Evolutionary conservation across 2,797 vertebrate genomes (phyloP), one percentile per base, ranked within the genome.

Genomic region (Lagorchestes hirsutus): DNA sequence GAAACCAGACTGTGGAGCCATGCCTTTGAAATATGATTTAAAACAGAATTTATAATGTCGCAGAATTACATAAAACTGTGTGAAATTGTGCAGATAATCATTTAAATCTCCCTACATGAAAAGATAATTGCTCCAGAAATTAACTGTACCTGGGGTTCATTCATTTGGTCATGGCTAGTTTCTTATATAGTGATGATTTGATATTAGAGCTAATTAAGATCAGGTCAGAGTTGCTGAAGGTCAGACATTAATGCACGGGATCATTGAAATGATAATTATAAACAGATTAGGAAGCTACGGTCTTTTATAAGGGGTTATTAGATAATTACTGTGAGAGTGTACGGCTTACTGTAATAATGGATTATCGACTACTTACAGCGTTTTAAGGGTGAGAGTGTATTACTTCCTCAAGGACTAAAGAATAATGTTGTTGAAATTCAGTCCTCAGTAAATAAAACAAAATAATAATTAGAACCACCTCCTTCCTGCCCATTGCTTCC

Each of bases 41-140:
- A 99, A 99, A 98, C 98, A 98, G 98, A 99, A 99, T 99, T 99
- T 98, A 98, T 99, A 99, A 99, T 99, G 99, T 99, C 97, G 1
- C 98, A 98, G 99, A 99, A 99, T 99, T 99, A 99, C 99, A 99
- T 99, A 99, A 99, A 99, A 99, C 98, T 98, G 99, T 99, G 99
- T 99, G 99, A 99, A 99, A 99, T 99, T 99, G 99, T 99, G 99
- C 99, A 99, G 99, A 99, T 99, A 99, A 99, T 99, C 99, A 99
- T 99, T 99, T 99, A 99, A 99, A 99, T 99, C 99, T 99, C 99
- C 99, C 99, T 99, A 99, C 99, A 99, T 99, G 99, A 99, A 99
- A 99, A 99, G 99, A 99, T 99, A 99, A 99, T 99, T 99, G 99
- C 99, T 99, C 99, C 98, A 99, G 99, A 99, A 99, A 99, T 99